Evolutionary conservation across 2,113 vertebrate genomes (phyloP), one percentile per base, ranked within the genome.

Genomic region (Motacilla alba): DNA sequence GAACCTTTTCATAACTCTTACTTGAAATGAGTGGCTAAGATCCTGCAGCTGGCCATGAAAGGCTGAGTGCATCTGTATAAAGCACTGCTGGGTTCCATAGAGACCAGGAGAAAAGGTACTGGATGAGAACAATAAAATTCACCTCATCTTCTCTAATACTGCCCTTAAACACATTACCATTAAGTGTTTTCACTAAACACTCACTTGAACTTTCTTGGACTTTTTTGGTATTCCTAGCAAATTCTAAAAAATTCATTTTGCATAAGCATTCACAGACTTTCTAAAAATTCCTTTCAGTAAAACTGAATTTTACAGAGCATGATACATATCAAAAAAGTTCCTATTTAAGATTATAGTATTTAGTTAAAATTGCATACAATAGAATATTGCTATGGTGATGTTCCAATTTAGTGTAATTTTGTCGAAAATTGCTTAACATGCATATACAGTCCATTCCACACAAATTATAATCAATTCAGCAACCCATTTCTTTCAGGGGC

Each of bases 351-450:
- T 82, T 69, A 69, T 77, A 72, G 85, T 62, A 93, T 76, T 94
- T 83, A 76, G 18, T 55, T 77, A 49, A 66, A 87, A 52, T 62
- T 89, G 22, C 1, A 1, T 69, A 49, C n/a, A 91, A 83, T 33
- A 69, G 19, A 52, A 24, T 73, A 94, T 94, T 85, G 37, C 49
- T 82, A 85, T 89, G 55, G 58, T 69, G 63, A 84, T 87, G 89
- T 75, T 81, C 64, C 73, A 87, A 60, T 94, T 97, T 83, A 91
- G 59, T 60, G 31, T 78, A 90, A 92, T 94, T 94, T 93, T 84
- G 33, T 50, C 83, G 81, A 77, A 95, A 93, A 95, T 87, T 69
- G 55, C 27, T 90, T 80, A 94, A 91, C 59, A 77, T 95, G 58
- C 62, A 41, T 87, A 46, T 88, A 76, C 30, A 73, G 37, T 91